These are phyloP conservation scores for Ahaetulla prasina DNA, from an alignment of 2,113 vertebrate species.

Conservation along the genomic window DNA sequence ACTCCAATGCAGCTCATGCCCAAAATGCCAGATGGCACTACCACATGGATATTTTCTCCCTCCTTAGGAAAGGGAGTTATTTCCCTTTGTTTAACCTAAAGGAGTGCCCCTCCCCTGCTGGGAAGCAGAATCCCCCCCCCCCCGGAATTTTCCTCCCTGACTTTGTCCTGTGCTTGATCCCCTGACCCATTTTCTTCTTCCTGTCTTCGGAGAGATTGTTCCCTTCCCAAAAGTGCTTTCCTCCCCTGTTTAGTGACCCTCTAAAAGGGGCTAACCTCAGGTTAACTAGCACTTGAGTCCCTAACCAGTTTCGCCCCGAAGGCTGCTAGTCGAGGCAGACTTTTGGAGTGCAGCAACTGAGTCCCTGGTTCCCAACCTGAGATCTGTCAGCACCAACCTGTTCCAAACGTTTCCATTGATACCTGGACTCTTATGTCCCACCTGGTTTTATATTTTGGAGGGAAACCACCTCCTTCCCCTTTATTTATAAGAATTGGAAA, in stretches of 20 bases:
- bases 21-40: neutral
- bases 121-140: neutral
- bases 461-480: neutral
- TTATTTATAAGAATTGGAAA: neutral
- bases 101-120: neutral
- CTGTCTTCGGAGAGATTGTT: neutral
- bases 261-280: neutral
- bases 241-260: neutral
- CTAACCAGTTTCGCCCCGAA: neutral
- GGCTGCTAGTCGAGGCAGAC: neutral
- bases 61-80: neutral
- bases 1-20: neutral
- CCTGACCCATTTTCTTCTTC: neutral
- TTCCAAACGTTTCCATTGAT: neutral
- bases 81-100: neutral
- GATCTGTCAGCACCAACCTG: neutral
- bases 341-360: neutral
- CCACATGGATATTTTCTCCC: neutral
- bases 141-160: neutral
- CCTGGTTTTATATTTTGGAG: neutral
- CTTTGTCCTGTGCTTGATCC: neutral
- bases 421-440: neutral
- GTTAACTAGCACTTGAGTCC: neutral
- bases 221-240: neutral
- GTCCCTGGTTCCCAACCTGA: neutral